These are phyloP conservation scores for Lepilemur ruficaudatus DNA, from an alignment of 2,797 vertebrate genomes.

Conservation along the genomic window DNA sequence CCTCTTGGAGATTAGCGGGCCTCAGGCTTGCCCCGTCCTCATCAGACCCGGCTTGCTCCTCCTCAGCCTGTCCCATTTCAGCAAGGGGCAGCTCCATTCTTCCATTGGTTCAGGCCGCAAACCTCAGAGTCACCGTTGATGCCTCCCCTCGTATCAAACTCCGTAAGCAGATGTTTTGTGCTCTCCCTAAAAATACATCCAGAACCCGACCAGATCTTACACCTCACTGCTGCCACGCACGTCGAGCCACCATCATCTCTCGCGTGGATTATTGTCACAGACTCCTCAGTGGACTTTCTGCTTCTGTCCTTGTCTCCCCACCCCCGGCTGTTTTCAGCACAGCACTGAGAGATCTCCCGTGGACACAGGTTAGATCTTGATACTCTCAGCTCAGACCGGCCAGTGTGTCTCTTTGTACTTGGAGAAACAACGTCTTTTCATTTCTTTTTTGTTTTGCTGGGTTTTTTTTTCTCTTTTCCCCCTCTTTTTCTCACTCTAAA, in stretches of 20 bases:
- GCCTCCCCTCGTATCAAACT: too few species aligned
- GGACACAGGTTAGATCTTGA: accelerated
- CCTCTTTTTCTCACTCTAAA: too few species aligned
- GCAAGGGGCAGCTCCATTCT: too few species aligned
- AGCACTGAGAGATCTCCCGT: too few species aligned
- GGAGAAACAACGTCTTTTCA: background rate
- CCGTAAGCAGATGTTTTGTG: background rate
- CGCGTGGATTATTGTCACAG: background rate
- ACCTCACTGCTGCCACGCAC: background rate
- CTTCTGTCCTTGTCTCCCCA: background rate
- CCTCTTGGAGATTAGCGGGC: too few species aligned
- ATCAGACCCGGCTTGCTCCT: background rate
- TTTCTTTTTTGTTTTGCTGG: background rate
- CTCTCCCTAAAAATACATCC: background rate
- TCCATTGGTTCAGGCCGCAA: background rate
- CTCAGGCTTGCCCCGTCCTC: accelerated
- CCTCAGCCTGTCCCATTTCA: accelerated
- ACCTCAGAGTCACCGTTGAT: background rate
- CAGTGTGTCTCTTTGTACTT: too few species aligned
- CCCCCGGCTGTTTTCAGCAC: too few species aligned
- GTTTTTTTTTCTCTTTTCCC: too few species aligned
- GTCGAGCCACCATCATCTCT: background rate
- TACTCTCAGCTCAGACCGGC: background rate
- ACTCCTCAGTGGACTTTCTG: background rate
- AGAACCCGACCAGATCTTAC: background rate